phyloP scores from a whole-genome alignment of 2,113 vertebrate genomes.

The Rutilus rutilus region DNA sequence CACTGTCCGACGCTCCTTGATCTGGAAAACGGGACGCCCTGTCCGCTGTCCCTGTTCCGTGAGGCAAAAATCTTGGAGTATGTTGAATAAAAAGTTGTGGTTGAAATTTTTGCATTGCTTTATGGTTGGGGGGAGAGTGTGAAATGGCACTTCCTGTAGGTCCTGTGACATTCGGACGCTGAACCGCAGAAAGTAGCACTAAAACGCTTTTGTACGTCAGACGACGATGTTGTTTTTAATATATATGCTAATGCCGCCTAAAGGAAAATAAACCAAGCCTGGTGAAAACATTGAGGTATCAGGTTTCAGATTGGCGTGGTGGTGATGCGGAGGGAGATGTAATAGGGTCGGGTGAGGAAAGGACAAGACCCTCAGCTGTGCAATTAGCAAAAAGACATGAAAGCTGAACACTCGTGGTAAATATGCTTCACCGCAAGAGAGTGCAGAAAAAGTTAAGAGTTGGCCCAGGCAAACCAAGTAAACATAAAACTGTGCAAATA shows the following conservation, averaged over 20 bases:
- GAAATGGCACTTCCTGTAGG: conserved; percentile 12
- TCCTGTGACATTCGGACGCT: neutral
- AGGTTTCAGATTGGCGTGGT: conserved; percentile 42
- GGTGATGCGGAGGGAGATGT: neutral
- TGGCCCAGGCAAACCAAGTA: conserved; percentile 50
- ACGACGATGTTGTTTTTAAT: conserved; percentile 57
- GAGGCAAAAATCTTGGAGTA: neutral
- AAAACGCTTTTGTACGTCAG: neutral
- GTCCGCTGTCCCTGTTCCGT: neutral
- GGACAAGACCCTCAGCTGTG: conserved; percentile 62
- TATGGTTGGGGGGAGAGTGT: conserved; percentile 1
- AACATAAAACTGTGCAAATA: conserved; percentile 63
- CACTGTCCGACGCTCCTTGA: neutral
- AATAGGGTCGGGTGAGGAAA: conserved; percentile 30
- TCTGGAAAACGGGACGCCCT: neutral
- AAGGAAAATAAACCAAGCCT: conserved; percentile 50
- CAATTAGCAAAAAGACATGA: conserved; percentile 63
- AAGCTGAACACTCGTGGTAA: conserved; percentile 56
- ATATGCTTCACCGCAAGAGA: conserved; percentile 54
- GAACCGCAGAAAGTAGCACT: neutral
- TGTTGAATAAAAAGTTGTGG: neutral
- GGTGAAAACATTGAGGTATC: conserved; percentile 46
- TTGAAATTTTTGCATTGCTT: neutral
- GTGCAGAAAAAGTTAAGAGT: conserved; percentile 54
- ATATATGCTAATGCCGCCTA: conserved; percentile 57